A percentile compares a stretch with the other conserved stretches of the same genome.
Conservation (phyloP, 2,888 invertebrate genomes). For the Dasypogon diadema region DNA sequence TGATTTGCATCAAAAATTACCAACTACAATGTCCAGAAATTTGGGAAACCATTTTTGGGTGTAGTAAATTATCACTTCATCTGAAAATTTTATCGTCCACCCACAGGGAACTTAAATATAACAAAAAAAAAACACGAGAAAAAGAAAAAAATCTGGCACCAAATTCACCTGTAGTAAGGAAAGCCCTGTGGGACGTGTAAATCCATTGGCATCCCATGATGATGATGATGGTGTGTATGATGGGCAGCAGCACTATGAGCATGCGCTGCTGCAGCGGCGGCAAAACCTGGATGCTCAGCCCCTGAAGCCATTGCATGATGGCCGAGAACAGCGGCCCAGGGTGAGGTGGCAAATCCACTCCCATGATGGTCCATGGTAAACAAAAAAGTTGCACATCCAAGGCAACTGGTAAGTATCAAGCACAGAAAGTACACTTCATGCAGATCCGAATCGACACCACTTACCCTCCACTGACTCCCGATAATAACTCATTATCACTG, state of each 20-base stretch:
- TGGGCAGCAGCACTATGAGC: slow-evolving; percentile 70
- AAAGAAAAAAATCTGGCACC: neutral
- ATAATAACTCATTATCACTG: slow-evolving; percentile 46
- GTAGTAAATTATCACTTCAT: slow-evolving; percentile 27
- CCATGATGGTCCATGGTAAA: slow-evolving; percentile 81
- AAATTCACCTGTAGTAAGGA: slow-evolving; percentile 85
- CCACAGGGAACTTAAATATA: slow-evolving; percentile 7
- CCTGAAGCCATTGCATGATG: slow-evolving; percentile 69
- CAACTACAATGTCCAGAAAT: neutral
- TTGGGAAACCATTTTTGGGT: neutral
- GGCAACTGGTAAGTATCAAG: neutral
- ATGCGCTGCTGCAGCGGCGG: slow-evolving; percentile 69
- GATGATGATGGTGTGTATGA: slow-evolving; percentile 69
- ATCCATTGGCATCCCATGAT: slow-evolving; percentile 87
- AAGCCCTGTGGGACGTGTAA: slow-evolving; percentile 92
- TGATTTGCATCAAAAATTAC: too few relatives aligned
- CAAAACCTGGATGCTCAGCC: slow-evolving; percentile 61
- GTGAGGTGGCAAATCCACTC: slow-evolving; percentile 79
- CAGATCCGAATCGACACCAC: slow-evolving; percentile 6
- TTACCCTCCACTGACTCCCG: slow-evolving; percentile 9
- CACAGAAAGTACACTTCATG: slow-evolving; percentile 42
- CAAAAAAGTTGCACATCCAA: slow-evolving; percentile 9
- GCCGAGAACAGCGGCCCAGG: slow-evolving; percentile 83
- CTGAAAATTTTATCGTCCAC: slow-evolving; percentile 3
- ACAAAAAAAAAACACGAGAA: neutral